Evolutionary conservation across 2,888 invertebrate species (phyloP), one percentile per base, ranked within the genome.

Genomic region (Meganola albula): DNA sequence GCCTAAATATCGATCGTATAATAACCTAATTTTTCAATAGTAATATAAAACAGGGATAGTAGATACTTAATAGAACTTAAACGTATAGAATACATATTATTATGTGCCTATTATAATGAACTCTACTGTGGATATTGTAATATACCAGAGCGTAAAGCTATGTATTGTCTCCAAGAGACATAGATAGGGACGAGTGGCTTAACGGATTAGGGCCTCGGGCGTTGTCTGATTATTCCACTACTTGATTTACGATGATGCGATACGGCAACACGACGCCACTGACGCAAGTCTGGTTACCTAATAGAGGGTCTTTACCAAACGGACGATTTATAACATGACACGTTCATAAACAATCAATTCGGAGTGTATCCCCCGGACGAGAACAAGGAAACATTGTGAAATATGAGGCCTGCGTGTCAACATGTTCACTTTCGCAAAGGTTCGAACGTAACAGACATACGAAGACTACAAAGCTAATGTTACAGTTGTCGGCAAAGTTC

Each of bases 171-270:
- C 68, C 67, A 66, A 64, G 69, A 72, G 73, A 68, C 71, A 74
- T 72, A 73, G 74, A 76, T 68, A 74, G 67, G 69, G 67, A 74
- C 68, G 73, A 74, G 70, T 61, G 59, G 77, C 75, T 82, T 77
- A 80, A 67, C 53, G 76, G 78, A 82, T 84, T 79, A 80, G 53
- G 58, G 67, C 72, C 62, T 50, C 58, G 62, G 72, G 73, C 73
- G 64, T 57, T 58, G 67, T 63, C 77, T 82, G 79, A 82, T 85
- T 80, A 83, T 80, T 69, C 76, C 63, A 51, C 68, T 67, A 64
- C 72, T 73, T 84, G 84, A 85, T 84, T 84, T 84, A 83, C 76
- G 77, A 69, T 75, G 78, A 78, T 74, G 72, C 69, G 74, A 74
- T 76, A 78, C 68, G 64, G 61, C 52, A 46, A 58, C 53, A 59